Conservation (phyloP, 2,797 vertebrate species). For the Sciurus carolinensis region DNA sequence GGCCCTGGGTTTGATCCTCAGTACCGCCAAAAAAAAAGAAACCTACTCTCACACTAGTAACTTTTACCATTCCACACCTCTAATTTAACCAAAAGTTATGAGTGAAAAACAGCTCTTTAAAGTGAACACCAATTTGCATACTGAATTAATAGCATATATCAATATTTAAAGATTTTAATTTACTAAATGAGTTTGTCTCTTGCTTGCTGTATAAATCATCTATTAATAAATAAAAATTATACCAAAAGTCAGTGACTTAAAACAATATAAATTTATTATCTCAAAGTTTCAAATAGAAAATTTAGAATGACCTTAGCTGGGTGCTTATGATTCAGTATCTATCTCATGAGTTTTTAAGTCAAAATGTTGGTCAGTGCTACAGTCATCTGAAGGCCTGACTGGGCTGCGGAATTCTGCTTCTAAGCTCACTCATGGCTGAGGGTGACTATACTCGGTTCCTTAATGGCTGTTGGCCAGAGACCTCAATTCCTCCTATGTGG, state of each 20-base stretch:
- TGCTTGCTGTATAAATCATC: neutral
- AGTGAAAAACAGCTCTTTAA: neutral
- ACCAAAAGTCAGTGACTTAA: neutral
- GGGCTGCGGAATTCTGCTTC: neutral
- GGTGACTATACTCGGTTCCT: neutral
- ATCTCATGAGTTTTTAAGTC: neutral
- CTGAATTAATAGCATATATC: neutral
- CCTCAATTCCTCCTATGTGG: neutral
- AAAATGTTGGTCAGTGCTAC: neutral
- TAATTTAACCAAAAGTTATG: conserved; percentile 8
- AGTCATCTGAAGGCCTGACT: neutral
- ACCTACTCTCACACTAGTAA: neutral
- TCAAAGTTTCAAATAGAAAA: conserved; percentile 10
- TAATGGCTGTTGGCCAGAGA: neutral
- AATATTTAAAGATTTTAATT: conserved; percentile 33
- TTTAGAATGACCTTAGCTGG: neutral
- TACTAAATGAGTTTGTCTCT: neutral
- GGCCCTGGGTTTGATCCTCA: no score
- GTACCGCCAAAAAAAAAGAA: no score
- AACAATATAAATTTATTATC: neutral
- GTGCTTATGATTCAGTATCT: neutral
- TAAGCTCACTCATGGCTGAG: neutral
- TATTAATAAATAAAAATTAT: neutral
- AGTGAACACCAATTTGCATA: neutral
- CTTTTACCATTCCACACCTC: neutral